These are phyloP conservation scores for Smittia aterrima DNA, from an alignment of 2,888 invertebrate genomes.

Conservation along the genomic window DNA sequence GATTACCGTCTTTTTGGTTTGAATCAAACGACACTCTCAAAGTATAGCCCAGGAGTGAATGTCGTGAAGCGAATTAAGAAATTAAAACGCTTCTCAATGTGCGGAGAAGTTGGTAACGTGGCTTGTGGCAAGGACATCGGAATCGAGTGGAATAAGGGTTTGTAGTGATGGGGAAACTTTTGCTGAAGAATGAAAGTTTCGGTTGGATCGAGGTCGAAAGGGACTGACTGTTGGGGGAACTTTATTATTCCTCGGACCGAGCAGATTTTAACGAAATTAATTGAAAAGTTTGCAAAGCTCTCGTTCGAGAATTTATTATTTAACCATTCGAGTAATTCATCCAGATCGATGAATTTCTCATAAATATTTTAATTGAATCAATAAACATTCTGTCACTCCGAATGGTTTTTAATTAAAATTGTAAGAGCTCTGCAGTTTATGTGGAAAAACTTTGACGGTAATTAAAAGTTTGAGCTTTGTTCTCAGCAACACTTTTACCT, in stretches of 20 bases:
- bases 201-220: background rate
- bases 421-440: background rate
- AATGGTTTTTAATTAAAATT: background rate
- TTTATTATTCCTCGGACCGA: background rate
- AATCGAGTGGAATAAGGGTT: background rate
- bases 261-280: background rate
- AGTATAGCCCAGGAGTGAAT: background rate
- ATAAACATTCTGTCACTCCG: background rate
- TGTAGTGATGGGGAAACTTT: no score
- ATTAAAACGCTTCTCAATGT: background rate
- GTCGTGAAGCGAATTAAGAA: background rate
- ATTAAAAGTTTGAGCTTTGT: background rate
- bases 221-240: background rate
- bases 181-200: background rate
- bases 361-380: background rate
- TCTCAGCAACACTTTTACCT: background rate
- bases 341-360: background rate
- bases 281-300: background rate
- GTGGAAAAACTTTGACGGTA: background rate
- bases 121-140: background rate
- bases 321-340: no score
- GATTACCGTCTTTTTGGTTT: slow-evolving; percentile 57
- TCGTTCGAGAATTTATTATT: no score
- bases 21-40: slow-evolving; percentile 52
- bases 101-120: background rate